Percentiles rank a stretch among this genome's conserved stretches.
These are phyloP conservation scores for Tetanocera ferruginea DNA, from an alignment of 2,888 invertebrate species.

Conservation along the genomic window DNA sequence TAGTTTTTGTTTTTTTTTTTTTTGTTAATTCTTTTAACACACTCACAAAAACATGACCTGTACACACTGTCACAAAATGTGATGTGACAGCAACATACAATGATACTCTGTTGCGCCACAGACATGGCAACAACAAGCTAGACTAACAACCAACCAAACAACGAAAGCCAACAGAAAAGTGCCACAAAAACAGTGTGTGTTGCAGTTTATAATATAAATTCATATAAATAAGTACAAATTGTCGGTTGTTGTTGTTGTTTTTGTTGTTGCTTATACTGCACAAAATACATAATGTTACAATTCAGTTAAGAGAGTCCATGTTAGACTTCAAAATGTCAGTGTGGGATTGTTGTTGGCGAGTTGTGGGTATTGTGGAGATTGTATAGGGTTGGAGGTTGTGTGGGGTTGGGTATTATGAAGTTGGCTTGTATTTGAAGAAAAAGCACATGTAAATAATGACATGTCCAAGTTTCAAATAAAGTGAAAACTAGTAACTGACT, in stretches of 20 bases:
- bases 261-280: no score
- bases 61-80: not conserved
- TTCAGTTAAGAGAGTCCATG: not conserved
- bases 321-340: not conserved
- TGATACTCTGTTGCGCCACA: not conserved
- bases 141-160: not conserved
- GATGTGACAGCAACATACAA: not conserved
- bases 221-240: not conserved
- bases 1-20: not conserved
- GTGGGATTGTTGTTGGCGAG: not conserved
- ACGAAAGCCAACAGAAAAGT: not conserved
- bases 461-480: not conserved
- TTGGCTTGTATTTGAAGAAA: not conserved
- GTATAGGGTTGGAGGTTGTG: slow-evolving; percentile 26
- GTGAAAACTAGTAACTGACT: no score
- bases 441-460: not conserved
- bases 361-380: not conserved
- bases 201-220: slow-evolving; percentile 1
- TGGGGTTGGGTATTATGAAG: slow-evolving; percentile 43
- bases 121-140: not conserved
- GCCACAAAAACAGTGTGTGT: not conserved
- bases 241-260: no score
- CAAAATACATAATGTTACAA: not conserved
- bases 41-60: not conserved
- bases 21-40: not conserved